These are phyloP conservation scores for Chelonus insularis DNA, from an alignment of 1,140 invertebrate species.

Conservation along the genomic window DNA sequence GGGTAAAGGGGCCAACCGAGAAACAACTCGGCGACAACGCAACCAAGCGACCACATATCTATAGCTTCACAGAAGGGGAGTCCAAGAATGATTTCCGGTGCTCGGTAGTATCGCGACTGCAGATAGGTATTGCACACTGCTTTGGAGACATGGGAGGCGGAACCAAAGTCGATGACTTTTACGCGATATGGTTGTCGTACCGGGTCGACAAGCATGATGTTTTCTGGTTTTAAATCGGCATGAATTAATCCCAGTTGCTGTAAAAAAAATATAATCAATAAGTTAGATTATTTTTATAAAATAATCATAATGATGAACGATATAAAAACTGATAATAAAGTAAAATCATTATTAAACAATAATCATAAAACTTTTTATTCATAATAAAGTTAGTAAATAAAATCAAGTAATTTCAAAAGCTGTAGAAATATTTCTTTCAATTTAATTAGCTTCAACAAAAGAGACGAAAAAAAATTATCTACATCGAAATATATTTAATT, in stretches of 20 bases:
- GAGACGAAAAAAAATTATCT: too few species aligned
- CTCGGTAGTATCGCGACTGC: slow-evolving; percentile 98
- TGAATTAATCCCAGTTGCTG: slow-evolving; percentile 98
- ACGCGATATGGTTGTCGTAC: slow-evolving; percentile 94
- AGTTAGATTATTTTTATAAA: not conserved
- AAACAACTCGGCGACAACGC: slow-evolving; percentile 98
- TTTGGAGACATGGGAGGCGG: slow-evolving; percentile 98
- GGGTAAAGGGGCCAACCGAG: slow-evolving; percentile 99
- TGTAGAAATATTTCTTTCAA: too few species aligned
- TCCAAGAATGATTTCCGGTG: slow-evolving; percentile 97
- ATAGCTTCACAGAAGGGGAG: slow-evolving; percentile 99
- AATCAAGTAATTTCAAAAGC: too few species aligned
- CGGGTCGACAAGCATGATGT: slow-evolving; percentile 99
- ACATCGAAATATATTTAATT: too few species aligned
- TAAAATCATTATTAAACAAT: too few species aligned
- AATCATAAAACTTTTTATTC: too few species aligned
- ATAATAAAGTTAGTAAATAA: too few species aligned
- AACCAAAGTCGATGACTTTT: slow-evolving; percentile 99
- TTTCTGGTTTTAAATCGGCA: slow-evolving; percentile 99
- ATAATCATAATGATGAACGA: too few species aligned
- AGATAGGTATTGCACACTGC: slow-evolving; percentile 99
- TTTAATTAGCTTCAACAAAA: too few species aligned
- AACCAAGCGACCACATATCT: slow-evolving; percentile 99
- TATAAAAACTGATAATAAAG: too few species aligned
- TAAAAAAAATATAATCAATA: slow-evolving; percentile 31